Evolutionary conservation across 1,140 invertebrate genomes (phyloP).

Genomic region (Diprion similis): DNA sequence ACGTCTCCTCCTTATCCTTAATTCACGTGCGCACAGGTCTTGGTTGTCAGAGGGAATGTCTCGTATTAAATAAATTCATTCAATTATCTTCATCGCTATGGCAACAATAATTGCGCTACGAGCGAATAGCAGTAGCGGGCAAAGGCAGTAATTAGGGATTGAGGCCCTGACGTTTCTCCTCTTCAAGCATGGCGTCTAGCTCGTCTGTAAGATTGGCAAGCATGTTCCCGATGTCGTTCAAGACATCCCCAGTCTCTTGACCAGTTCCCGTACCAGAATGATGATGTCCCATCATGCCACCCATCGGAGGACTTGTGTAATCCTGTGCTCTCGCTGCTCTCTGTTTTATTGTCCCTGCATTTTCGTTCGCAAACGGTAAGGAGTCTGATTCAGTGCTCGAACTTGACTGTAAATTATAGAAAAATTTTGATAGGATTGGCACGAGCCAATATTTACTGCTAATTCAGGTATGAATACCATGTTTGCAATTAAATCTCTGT

Average conservation of each 20-base stretch:
- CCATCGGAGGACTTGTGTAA: slow-evolving; percentile 50
- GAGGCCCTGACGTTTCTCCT: slow-evolving; percentile 84
- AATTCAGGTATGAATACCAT: neutral
- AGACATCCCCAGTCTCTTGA: slow-evolving; percentile 83
- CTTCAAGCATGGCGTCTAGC: slow-evolving; percentile 92
- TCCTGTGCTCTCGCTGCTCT: slow-evolving; percentile 65
- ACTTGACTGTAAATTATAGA: slow-evolving; percentile 74
- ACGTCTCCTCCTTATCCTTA: no score
- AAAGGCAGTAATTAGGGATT: slow-evolving; percentile 54
- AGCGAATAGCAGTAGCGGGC: slow-evolving; percentile 13
- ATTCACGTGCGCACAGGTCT: no score
- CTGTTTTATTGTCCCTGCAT: slow-evolving; percentile 96
- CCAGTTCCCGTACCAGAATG: slow-evolving; percentile 27
- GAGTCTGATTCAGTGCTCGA: slow-evolving; percentile 96
- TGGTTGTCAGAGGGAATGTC: slow-evolving; percentile 4
- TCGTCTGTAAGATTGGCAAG: slow-evolving; percentile 92
- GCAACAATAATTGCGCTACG: neutral
- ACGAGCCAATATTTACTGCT: neutral
- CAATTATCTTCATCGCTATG: slow-evolving; percentile 16
- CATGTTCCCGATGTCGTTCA: slow-evolving; percentile 98
- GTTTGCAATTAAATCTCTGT: neutral
- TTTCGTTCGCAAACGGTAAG: slow-evolving; percentile 98
- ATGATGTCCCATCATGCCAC: slow-evolving; percentile 36
- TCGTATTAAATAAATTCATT: slow-evolving; percentile 36
- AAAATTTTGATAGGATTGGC: neutral